Percentiles rank a stretch among this genome's conserved stretches.
phyloP scores from a whole-genome alignment of 2,113 vertebrate species.

The Eubucco bourcierii region DNA sequence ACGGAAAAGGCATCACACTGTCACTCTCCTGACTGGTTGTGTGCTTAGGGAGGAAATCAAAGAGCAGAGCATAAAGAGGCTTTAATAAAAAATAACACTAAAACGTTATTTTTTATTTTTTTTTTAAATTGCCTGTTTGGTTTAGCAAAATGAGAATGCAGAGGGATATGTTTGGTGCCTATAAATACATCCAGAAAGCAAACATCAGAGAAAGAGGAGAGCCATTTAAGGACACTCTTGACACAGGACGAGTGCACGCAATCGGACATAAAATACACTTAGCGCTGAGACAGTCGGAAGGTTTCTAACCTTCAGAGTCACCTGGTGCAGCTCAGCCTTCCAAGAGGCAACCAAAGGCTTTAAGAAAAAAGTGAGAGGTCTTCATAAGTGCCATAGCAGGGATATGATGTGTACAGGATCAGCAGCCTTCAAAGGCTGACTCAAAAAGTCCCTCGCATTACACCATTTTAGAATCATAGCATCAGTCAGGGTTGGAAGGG shows the following conservation, averaged over 20 bases:
- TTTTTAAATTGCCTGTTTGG: neutral
- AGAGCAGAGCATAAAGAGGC: neutral
- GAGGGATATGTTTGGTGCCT: neutral
- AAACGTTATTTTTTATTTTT: no score
- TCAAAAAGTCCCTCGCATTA: neutral
- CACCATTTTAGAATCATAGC: neutral
- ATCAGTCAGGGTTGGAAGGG: no score
- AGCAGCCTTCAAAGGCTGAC: neutral
- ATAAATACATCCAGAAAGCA: constrained; percentile 5
- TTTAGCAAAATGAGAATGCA: neutral
- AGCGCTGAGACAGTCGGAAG: neutral
- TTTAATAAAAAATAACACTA: neutral
- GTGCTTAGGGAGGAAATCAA: neutral
- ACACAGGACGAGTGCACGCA: neutral
- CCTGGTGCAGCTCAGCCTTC: neutral
- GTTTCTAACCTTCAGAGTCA: neutral
- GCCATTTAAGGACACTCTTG: neutral
- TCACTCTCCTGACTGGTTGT: neutral
- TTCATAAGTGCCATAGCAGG: neutral
- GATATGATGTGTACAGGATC: neutral
- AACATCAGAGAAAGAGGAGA: constrained; percentile 25
- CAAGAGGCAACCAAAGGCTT: neutral
- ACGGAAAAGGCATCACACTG: neutral
- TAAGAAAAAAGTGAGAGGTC: neutral
- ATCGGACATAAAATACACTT: neutral